Evolutionary conservation across 2,888 invertebrate genomes (phyloP).

Genomic region (Deilephila elpenor): DNA sequence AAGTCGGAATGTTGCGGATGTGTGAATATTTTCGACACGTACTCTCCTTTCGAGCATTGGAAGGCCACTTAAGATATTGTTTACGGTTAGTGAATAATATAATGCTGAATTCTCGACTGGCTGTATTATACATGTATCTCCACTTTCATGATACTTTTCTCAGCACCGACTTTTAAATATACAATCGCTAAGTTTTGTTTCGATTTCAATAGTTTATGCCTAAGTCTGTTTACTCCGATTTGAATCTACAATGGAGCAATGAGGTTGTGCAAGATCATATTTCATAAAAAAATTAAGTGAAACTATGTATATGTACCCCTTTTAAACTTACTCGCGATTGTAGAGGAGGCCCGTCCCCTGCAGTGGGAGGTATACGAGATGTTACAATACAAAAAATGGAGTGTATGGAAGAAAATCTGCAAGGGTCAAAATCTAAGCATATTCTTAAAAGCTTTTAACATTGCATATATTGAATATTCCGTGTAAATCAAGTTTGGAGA

Average conservation of each 20-base stretch:
- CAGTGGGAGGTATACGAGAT: too few species aligned
- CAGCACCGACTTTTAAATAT: background rate
- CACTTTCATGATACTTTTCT: background rate
- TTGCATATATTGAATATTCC: too few species aligned
- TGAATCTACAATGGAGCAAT: background rate
- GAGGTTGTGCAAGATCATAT: background rate
- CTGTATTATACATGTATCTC: background rate
- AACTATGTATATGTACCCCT: too few species aligned
- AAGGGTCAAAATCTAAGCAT: too few species aligned
- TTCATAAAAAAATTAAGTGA: background rate
- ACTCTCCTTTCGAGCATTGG: conserved; percentile 32
- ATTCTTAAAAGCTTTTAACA: too few species aligned
- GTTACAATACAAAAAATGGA: too few species aligned
- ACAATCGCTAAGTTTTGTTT: conserved; percentile 4
- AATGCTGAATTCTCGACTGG: conserved; percentile 3
- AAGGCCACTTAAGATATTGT: conserved; percentile 17
- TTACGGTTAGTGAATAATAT: conserved; percentile 23
- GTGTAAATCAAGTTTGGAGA: too few species aligned
- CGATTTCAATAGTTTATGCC: background rate
- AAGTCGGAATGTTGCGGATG: conserved; percentile 45
- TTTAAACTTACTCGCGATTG: too few species aligned
- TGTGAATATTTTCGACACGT: conserved; percentile 29
- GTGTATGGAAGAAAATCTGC: too few species aligned
- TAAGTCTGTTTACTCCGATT: background rate
- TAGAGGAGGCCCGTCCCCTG: too few species aligned